A percentile compares a stretch with the other conserved stretches of the same genome.
These are phyloP conservation scores for Alces alces DNA, from an alignment of 2,113 vertebrate genomes.

Conservation along the genomic window DNA sequence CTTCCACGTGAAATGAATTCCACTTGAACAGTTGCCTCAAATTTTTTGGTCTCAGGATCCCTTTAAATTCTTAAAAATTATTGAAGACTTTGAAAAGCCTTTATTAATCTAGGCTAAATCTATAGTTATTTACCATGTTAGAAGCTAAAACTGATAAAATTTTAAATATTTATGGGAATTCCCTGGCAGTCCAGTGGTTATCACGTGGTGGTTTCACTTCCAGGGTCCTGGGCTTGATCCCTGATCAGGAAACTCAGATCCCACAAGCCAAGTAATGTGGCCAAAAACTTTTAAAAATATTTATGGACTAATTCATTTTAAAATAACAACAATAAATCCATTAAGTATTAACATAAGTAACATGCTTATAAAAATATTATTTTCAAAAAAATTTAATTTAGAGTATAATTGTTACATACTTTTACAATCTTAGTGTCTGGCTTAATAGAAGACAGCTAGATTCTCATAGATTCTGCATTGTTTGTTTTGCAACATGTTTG, in stretches of 20 bases:
- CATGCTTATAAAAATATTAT: background rate
- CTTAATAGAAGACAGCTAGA: background rate
- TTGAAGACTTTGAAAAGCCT: background rate
- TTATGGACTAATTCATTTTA: background rate
- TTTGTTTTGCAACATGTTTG: background rate
- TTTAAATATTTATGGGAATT: background rate
- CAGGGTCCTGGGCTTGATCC: background rate
- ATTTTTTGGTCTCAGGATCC: background rate
- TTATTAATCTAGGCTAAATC: background rate
- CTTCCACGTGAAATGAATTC: background rate
- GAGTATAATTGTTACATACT: background rate
- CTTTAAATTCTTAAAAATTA: constrained; percentile 9
- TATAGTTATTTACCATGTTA: background rate
- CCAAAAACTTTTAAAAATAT: background rate
- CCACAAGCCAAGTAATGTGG: background rate
- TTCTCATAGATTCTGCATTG: background rate
- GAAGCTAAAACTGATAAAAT: background rate
- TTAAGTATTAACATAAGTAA: background rate
- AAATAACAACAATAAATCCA: background rate
- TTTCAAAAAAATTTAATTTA: background rate
- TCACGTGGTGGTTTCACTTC: background rate
- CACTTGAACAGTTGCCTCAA: background rate
- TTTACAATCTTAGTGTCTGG: background rate
- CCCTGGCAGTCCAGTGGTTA: background rate
- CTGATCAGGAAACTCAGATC: background rate